Percentiles rank a stretch among this genome's conserved stretches.
phyloP scores from a whole-genome alignment of 2,888 invertebrate species.

The Cryptocephalus primarius region DNA sequence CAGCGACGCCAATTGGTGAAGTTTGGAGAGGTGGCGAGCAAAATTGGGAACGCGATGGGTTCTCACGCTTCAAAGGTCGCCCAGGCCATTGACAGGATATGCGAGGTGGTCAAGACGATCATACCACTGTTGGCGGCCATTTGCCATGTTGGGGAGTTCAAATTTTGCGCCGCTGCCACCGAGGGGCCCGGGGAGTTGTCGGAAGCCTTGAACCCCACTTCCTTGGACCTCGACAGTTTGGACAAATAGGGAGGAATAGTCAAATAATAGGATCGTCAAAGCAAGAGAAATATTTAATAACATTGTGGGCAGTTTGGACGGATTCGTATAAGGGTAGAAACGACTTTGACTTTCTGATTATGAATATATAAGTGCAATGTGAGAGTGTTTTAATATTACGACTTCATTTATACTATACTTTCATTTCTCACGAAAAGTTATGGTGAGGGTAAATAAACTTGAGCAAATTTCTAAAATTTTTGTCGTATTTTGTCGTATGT shows the following conservation, averaged over 20 bases:
- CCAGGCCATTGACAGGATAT: conserved; percentile 30
- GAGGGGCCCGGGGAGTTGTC: conserved; percentile 24
- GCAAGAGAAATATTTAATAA: background rate
- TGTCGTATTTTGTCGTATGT: too few species aligned
- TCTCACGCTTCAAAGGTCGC: conserved; percentile 28
- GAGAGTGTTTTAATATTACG: too few species aligned
- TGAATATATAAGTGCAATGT: too few species aligned
- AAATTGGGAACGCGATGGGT: conserved; percentile 31
- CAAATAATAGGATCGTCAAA: background rate
- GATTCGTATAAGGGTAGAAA: background rate
- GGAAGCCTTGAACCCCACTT: conserved; percentile 21
- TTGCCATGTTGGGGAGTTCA: conserved; percentile 34
- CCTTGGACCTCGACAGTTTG: conserved; percentile 17
- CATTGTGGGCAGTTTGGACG: background rate
- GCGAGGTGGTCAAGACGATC: conserved; percentile 33
- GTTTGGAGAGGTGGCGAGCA: conserved; percentile 30
- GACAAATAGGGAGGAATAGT: background rate
- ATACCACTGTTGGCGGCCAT: conserved; percentile 33
- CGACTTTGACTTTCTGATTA: too few species aligned
- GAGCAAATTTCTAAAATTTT: too few species aligned
- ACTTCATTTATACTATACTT: too few species aligned
- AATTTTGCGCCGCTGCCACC: conserved; percentile 31
- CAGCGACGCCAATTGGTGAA: conserved; percentile 27
- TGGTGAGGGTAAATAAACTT: too few species aligned
- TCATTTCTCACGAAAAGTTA: too few species aligned